Conservation (phyloP, 92 coral and sea anemone species). For the Zoanthus sociatus region DNA sequence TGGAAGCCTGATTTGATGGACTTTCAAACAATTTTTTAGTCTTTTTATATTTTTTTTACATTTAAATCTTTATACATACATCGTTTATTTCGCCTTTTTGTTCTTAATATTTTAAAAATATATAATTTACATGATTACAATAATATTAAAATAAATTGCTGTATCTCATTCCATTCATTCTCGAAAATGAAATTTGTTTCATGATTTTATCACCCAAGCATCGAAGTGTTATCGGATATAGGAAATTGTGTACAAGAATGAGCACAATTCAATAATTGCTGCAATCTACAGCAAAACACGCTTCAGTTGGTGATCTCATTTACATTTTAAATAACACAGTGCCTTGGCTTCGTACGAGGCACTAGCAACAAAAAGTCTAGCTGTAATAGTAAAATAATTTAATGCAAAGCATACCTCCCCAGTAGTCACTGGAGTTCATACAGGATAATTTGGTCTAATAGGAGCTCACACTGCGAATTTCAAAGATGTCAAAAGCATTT, state of each 20-base stretch:
- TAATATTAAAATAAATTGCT: no score
- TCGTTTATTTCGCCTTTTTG: no score
- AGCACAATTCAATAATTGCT: not conserved
- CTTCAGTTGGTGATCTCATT: not conserved
- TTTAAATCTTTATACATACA: no score
- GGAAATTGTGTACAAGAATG: not conserved
- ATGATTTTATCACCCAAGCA: not conserved
- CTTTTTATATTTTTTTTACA: no score
- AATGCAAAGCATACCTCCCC: not conserved
- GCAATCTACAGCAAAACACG: not conserved
- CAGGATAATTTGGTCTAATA: not conserved
- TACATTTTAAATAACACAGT: not conserved
- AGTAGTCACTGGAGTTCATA: not conserved
- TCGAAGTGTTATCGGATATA: not conserved
- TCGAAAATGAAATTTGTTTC: not conserved
- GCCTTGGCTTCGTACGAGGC: no score
- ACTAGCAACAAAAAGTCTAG: not conserved
- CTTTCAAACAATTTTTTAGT: not conserved
- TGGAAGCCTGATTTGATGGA: not conserved
- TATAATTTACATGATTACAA: no score
- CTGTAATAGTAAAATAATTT: not conserved
- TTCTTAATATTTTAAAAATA: no score
- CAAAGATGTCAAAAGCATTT: conserved; percentile 1
- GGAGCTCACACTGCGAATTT: no score
- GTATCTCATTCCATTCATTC: no score